Evolutionary conservation across 2,888 invertebrate genomes (phyloP).

Genomic region (Cephus rjabovi): DNA sequence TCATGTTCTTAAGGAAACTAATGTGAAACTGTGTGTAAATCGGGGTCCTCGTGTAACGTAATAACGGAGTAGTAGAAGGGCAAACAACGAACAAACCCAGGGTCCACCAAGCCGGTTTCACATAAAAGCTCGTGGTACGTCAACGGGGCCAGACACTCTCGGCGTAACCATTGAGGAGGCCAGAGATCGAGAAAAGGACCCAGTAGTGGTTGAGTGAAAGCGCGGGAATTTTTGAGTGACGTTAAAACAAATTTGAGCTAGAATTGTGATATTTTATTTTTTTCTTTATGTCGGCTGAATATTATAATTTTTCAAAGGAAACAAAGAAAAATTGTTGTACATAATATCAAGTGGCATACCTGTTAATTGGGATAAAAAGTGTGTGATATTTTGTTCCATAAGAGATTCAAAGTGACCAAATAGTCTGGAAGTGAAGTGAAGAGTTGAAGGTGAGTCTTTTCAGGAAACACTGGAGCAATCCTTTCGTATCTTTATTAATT

Average conservation of each 20-base stretch:
- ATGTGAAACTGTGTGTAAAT: neutral
- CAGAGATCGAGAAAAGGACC: slow-evolving; percentile 16
- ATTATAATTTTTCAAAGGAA: neutral
- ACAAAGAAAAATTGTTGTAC: neutral
- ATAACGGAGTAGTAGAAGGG: slow-evolving; percentile 28
- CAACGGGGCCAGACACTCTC: slow-evolving; percentile 54
- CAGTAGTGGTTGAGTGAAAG: neutral
- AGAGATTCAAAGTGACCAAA: neutral
- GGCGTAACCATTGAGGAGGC: slow-evolving; percentile 35
- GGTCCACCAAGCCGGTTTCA: slow-evolving; percentile 52
- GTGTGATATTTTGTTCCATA: neutral
- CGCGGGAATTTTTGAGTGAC: neutral
- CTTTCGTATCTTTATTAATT: neutral
- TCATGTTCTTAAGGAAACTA: neutral
- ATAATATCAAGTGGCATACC: neutral
- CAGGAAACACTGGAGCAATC: neutral
- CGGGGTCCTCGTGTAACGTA: neutral
- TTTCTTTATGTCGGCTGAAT: neutral
- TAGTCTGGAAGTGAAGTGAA: neutral
- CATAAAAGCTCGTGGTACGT: slow-evolving; percentile 58
- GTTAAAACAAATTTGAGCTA: neutral
- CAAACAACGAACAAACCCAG: slow-evolving; percentile 50
- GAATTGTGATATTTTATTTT: neutral
- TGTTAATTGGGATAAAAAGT: neutral
- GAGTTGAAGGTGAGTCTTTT: neutral